Base-by-base conservation (phyloP, 2,888 invertebrate genomes). In the Pachydiplax longipennis region DNA sequence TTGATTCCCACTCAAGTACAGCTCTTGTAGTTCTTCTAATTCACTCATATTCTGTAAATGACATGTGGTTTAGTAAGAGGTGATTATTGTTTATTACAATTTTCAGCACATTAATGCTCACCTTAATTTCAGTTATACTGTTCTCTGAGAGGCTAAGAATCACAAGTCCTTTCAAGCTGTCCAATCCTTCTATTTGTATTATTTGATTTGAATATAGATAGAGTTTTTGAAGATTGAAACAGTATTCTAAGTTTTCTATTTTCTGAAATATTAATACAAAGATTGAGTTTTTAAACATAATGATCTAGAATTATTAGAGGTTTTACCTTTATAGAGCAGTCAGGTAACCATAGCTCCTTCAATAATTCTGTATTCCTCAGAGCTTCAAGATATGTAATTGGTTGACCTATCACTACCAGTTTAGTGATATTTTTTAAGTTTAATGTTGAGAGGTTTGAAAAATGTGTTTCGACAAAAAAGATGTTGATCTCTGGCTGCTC, bases 261-360 rank as follows among this genome's bases (percentile, higher is more conserved):
- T 58, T 83, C 83, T 83, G 35, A 15, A 83, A 22, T 4, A 82
- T 53, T 48, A 2, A 25, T 10, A 13, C 2, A 31, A 48, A 48
- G 25, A 53, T 82, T 12, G 13, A 48, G 8, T 48, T 25, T n/a
- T 22, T 65, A n/a, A 0, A n/a, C 8, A n/a, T 25, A 1, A 65
- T n/a, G n/a, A n/a, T 8, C 1, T 4, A 65, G 25, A 65, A 65
- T 65, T n/a, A 65, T 5, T 22, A n/a, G 12, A 25, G 18, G 35
- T 58, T 58, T 83, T 58, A 83, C 83, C 83, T 83, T 15, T 31
- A 83, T 58, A 58, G 58, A 83, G 35, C 83, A 83, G 53, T 83
- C 83, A 22, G 53, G n/a, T 0, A 61, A 35, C 83, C 83, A 83
- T 35, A 83, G 83, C 35, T 83, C 83, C 35, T 83, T 35, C 5